These are phyloP conservation scores for Heliconius charithonia DNA, from an alignment of 2,888 invertebrate genomes.

Conservation along the genomic window DNA sequence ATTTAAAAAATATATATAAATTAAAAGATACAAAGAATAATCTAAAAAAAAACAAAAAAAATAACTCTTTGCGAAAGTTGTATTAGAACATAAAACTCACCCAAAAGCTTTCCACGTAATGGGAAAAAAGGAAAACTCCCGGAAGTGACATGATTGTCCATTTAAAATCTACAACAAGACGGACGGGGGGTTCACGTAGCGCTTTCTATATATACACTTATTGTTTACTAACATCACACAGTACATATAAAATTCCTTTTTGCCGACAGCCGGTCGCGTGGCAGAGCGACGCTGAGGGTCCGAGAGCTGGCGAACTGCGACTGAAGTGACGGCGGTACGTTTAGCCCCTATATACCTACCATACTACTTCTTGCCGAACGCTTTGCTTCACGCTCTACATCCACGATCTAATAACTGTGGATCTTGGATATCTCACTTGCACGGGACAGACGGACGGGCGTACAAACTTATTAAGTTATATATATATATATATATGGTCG, in stretches of 20 bases:
- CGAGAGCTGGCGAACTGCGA: constrained; percentile 58
- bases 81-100: constrained; percentile 61
- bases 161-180: constrained; percentile 67
- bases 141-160: constrained; percentile 74
- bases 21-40: background rate
- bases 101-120: constrained; percentile 80
- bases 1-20: background rate
- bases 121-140: constrained; percentile 75
- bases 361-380: constrained; percentile 74
- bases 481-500: constrained; percentile 44
- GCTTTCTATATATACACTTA: constrained; percentile 75
- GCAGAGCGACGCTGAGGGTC: constrained; percentile 59
- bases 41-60: background rate
- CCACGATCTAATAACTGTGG: constrained; percentile 74
- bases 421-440: constrained; percentile 59
- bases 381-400: constrained; percentile 81
- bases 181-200: constrained; percentile 64
- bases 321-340: constrained; percentile 65
- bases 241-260: constrained; percentile 62
- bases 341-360: constrained; percentile 75
- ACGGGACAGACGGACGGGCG: constrained; percentile 34
- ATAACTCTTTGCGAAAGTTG: background rate
- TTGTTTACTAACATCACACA: constrained; percentile 80
- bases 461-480: constrained; percentile 27
- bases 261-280: constrained; percentile 47